Percentiles rank a stretch among this genome's conserved stretches.
These are phyloP conservation scores for Axis porcinus DNA, from an alignment of 2,113 vertebrate genomes.

Conservation along the genomic window DNA sequence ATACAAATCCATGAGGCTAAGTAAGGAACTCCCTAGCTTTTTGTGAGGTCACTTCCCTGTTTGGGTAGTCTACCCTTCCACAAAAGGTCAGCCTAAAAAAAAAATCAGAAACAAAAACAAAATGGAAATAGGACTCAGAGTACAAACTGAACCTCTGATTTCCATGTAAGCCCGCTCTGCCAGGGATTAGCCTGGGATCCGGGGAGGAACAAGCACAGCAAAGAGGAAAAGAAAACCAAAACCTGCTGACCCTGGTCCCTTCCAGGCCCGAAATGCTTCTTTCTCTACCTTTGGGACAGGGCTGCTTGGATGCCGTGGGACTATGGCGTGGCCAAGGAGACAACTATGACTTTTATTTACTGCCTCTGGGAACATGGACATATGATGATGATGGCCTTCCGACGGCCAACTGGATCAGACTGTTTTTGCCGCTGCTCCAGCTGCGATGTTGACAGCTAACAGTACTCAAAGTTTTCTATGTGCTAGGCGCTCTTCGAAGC, in stretches of 20 bases:
- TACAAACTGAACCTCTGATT: background rate
- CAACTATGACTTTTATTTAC: background rate
- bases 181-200: background rate
- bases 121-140: constrained; percentile 23
- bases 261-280: background rate
- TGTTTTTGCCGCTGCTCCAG: background rate
- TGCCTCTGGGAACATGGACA: background rate
- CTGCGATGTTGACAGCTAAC: background rate
- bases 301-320: background rate
- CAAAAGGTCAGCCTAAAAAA: constrained; percentile 42
- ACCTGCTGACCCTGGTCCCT: background rate
- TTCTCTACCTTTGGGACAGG: background rate
- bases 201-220: background rate
- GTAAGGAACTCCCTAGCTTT: background rate
- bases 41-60: constrained; percentile 24
- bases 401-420: background rate
- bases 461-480: background rate
- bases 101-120: constrained; percentile 48
- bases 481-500: background rate
- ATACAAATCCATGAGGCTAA: background rate
- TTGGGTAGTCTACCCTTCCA: constrained; percentile 7
- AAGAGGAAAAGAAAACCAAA: background rate
- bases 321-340: background rate
- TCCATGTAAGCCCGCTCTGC: background rate
- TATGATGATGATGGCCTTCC: background rate